Conservation (phyloP, 2,888 invertebrate species). For the Melitaea athalia region DNA sequence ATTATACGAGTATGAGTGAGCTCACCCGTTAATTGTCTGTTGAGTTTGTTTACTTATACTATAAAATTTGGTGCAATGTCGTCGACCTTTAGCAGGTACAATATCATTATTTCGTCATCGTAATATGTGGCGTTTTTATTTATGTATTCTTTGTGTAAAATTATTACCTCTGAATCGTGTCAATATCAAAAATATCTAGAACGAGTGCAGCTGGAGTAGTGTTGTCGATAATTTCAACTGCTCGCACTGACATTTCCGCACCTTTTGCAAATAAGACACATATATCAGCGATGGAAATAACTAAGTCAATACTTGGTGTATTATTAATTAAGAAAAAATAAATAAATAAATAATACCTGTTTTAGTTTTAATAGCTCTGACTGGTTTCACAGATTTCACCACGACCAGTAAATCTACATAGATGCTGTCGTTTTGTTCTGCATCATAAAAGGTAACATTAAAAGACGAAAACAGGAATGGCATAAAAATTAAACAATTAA, state of each 20-base stretch:
- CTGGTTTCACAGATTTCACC: conserved; percentile 84
- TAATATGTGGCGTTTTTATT: too few species aligned
- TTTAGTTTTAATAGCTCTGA: conserved; percentile 84
- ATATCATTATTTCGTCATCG: too few species aligned
- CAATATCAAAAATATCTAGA: conserved; percentile 86
- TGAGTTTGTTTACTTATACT: too few species aligned
- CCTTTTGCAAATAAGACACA: conserved; percentile 50
- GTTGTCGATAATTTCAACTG: conserved; percentile 85
- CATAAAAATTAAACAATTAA: neutral
- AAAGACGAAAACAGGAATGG: neutral
- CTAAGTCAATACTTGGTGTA: neutral
- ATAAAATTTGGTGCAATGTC: too few species aligned
- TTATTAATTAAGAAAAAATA: neutral
- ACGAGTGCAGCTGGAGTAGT: conserved; percentile 83
- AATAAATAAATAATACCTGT: conserved; percentile 68
- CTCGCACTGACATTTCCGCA: conserved; percentile 82
- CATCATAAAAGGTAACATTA: conserved; percentile 33
- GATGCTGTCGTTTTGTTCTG: conserved; percentile 69
- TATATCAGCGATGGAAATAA: conserved; percentile 6
- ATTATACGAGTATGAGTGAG: too few species aligned
- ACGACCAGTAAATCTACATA: conserved; percentile 87
- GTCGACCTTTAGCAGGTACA: too few species aligned
- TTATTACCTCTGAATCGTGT: conserved; percentile 84
- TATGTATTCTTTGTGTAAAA: too few species aligned
- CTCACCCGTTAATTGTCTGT: too few species aligned